Evolutionary conservation across 2,113 vertebrate species (phyloP).

Genomic region (Brienomyrus brachyistius): DNA sequence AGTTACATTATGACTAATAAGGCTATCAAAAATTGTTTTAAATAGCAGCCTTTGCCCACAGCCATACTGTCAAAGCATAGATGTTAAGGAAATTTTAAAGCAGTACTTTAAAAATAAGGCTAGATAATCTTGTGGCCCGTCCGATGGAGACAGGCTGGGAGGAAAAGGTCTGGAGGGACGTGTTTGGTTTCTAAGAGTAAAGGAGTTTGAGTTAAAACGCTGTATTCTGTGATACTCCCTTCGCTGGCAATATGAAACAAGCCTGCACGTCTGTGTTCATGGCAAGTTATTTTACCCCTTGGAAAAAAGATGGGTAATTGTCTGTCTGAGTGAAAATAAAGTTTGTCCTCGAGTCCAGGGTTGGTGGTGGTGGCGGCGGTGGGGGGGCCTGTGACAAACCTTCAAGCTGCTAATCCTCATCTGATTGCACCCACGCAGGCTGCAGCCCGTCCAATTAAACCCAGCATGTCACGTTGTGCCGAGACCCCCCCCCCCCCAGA

Average conservation of each 20-base stretch:
- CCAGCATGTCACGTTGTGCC: neutral
- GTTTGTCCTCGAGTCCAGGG: neutral
- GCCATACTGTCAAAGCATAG: neutral
- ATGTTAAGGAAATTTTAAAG: slow-evolving; percentile 18
- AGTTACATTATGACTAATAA: slow-evolving; percentile 14
- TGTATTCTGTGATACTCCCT: neutral
- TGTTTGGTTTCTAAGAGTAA: neutral
- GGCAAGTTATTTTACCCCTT: neutral
- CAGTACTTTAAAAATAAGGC: slow-evolving; percentile 9
- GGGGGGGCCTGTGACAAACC: neutral
- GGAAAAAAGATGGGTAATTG: neutral
- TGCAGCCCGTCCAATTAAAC: slow-evolving; percentile 7
- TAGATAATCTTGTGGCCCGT: neutral
- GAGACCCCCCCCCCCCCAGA: neutral
- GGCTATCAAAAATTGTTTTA: slow-evolving; percentile 10
- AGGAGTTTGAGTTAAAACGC: neutral
- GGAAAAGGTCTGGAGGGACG: neutral
- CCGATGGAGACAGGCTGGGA: neutral
- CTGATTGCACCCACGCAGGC: neutral
- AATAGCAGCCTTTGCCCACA: slow-evolving; percentile 6
- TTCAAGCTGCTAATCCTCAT: neutral
- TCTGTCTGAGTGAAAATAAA: neutral
- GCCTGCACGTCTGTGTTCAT: neutral
- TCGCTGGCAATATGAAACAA: neutral
- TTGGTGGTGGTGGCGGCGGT: neutral